Base-by-base conservation (phyloP, 64 coral and sea anemone species). In the Cladopsammia gracilis region DNA sequence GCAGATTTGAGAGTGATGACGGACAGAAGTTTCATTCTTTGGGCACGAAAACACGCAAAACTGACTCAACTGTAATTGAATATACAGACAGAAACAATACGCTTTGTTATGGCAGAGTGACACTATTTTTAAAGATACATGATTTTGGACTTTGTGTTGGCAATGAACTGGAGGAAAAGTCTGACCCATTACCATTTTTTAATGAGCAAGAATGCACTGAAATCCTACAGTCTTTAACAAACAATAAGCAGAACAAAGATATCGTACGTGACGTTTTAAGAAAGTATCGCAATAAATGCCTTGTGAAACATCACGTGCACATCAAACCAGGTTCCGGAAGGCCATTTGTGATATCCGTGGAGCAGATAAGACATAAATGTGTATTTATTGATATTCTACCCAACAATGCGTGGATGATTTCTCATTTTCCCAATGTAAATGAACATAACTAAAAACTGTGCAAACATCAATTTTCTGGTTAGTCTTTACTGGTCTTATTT, bases 11-110 rank as follows among this genome's bases (percentile, higher is more conserved):
- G n/a, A n/a, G n/a, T n/a, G 88, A 90, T 43, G 64, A 79, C 64
- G 73, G 60, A 78, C 88, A 89, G 44, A 89, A 89, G 75, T 89
- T 48, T 67, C 50, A 77, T 89, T 89, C 87, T 73, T 64, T 86
- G 85, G 85, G 48, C 64, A 70, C 12, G 20, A 90, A 90, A 79
- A 70, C 88, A 68, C 71, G 75, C 51, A 90, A 90, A 68, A 90
- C 73, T 46, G 88, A 90, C 25, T 90, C 88, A 52, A 90, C 88
- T 62, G 88, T 90, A 49, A 90, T 90, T 53, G 88, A 90, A 44
- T 90, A 81, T 67, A 49, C 67, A 60, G 89, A 90, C 70, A 79
- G 69, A 69, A 60, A 90, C 78, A 64, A 64, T 81, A 81, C 77
- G 15, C 65, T 26, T 9, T 80, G 62, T 49, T 70, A 79, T 90